Conservation (phyloP, 2,797 vertebrate species). For the Odontamblyopus lacepedii region DNA sequence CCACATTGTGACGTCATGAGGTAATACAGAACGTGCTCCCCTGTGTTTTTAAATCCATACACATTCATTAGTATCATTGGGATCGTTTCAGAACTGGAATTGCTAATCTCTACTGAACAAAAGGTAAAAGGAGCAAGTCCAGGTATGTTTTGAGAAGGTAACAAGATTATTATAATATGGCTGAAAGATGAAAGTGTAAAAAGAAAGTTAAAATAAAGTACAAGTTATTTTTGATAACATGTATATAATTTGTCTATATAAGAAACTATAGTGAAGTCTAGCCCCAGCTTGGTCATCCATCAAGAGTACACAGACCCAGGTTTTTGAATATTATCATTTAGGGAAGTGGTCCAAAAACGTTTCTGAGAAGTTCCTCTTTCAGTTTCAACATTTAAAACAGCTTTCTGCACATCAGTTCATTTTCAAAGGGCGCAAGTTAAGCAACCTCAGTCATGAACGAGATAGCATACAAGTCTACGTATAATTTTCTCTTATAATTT, state of each 20-base stretch:
- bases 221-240: too few relatives aligned
- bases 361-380: slow-evolving; percentile 80
- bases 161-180: too few relatives aligned
- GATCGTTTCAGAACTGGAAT: too few relatives aligned
- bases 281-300: slow-evolving; percentile 21
- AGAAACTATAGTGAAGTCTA: slow-evolving; percentile 30
- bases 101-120: too few relatives aligned
- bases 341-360: slow-evolving; percentile 78
- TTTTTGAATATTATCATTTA: slow-evolving; percentile 64
- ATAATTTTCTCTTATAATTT: background rate
- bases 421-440: slow-evolving; percentile 31
- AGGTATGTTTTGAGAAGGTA: too few relatives aligned
- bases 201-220: too few relatives aligned
- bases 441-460: slow-evolving; percentile 41
- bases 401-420: slow-evolving; percentile 55
- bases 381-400: slow-evolving; percentile 66
- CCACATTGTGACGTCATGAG: too few relatives aligned
- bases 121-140: too few relatives aligned
- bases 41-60: too few relatives aligned
- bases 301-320: slow-evolving; percentile 56
- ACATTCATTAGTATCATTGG: too few relatives aligned
- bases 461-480: background rate
- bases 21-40: too few relatives aligned
- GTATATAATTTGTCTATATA: slow-evolving; percentile 26
- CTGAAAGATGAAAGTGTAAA: too few relatives aligned